Conservation (phyloP, 1,140 invertebrate genomes). For the Heliconius melpomene region DNA sequence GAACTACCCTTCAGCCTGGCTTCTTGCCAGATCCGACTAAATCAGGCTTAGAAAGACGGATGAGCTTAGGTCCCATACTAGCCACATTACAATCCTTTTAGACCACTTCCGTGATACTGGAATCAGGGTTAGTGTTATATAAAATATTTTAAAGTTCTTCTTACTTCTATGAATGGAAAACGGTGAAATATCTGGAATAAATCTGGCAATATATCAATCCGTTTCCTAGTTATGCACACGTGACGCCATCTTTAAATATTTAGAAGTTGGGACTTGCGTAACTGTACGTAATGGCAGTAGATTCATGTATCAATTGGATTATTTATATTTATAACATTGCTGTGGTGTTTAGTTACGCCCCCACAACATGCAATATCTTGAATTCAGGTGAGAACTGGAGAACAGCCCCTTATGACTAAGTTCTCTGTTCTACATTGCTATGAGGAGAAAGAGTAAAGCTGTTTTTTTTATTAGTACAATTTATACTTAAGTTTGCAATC, state of each 20-base stretch:
- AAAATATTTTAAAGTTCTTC: constrained; percentile 3
- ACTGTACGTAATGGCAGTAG: background rate
- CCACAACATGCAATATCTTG: no score
- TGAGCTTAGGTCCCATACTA: constrained; percentile 32
- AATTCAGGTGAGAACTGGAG: no score
- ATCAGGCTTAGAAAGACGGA: constrained; percentile 38
- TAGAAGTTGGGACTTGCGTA: background rate
- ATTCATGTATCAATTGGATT: background rate
- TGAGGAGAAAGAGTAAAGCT: no score
- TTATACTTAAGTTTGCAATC: background rate
- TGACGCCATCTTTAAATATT: background rate
- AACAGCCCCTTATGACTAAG: background rate
- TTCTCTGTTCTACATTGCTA: background rate
- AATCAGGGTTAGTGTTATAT: constrained; percentile 22
- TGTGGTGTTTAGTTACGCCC: no score
- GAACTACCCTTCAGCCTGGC: constrained; percentile 27
- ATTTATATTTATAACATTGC: no score
- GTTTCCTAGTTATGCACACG: background rate
- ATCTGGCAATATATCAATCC: background rate
- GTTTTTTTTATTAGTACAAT: background rate
- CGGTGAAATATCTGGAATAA: background rate
- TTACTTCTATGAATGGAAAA: background rate
- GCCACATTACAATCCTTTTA: constrained; percentile 38
- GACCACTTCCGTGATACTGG: constrained; percentile 30
- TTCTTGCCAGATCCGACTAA: constrained; percentile 29